These are phyloP conservation scores for Globodera rostochiensis DNA, from an alignment of 1,140 invertebrate genomes.

Conservation along the genomic window DNA sequence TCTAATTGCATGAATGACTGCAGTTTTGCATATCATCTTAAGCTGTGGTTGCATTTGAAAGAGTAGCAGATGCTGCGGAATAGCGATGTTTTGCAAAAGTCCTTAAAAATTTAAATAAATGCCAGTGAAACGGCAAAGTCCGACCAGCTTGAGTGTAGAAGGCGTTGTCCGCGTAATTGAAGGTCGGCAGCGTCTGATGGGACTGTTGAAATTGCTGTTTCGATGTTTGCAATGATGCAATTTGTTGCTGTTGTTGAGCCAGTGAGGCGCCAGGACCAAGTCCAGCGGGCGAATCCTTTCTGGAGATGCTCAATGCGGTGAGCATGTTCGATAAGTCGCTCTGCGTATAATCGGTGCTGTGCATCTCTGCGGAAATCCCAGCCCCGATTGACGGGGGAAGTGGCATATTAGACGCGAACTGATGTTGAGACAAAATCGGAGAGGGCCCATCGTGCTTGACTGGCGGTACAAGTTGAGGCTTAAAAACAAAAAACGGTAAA, in stretches of 20 bases:
- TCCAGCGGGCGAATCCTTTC: neutral
- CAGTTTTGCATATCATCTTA: slow-evolving; percentile 38
- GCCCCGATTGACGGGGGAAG: neutral
- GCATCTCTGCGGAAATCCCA: neutral
- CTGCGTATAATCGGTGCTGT: neutral
- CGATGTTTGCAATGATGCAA: neutral
- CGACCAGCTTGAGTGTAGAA: slow-evolving; percentile 19
- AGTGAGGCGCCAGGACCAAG: neutral
- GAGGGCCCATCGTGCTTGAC: slow-evolving; percentile 37
- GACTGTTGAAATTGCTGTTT: slow-evolving; percentile 5
- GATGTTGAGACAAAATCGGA: slow-evolving; percentile 23
- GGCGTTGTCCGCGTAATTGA: slow-evolving; percentile 20
- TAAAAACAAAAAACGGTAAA: neutral
- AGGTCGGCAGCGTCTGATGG: slow-evolving; percentile 4
- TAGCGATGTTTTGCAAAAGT: slow-evolving; percentile 31
- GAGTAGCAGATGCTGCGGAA: slow-evolving; percentile 49
- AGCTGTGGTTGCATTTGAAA: slow-evolving; percentile 55
- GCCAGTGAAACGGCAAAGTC: neutral
- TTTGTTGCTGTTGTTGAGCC: neutral
- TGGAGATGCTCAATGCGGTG: neutral
- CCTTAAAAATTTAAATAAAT: slow-evolving; percentile 24
- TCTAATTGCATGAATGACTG: slow-evolving; percentile 41
- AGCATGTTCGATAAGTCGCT: neutral
- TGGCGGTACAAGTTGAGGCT: slow-evolving; percentile 37
- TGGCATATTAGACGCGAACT: neutral